A percentile compares a stretch with the other conserved stretches of the same genome.
These are phyloP conservation scores for Apostichopus parvimensis DNA, from an alignment of 35 echinoderm and acorn worm genomes.

Conservation along the genomic window DNA sequence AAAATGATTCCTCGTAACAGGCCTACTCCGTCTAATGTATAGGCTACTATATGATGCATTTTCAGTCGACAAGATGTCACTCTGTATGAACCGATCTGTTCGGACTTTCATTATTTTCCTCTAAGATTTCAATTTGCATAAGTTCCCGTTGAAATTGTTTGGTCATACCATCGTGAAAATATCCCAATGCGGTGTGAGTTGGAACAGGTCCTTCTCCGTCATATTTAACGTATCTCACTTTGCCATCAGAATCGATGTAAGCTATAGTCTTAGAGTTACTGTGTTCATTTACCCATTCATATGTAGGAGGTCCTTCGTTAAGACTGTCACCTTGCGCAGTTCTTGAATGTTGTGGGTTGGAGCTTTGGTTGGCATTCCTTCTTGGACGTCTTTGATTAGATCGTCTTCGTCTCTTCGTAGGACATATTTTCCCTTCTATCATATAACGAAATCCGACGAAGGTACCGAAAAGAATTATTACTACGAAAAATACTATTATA, in stretches of 20 bases:
- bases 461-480: constrained; percentile 20
- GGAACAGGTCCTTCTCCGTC: constrained; percentile 39
- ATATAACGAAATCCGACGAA: constrained; percentile 47
- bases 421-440: constrained; percentile 42
- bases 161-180: constrained; percentile 38
- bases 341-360: background rate
- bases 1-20: no score
- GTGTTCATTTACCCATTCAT: constrained; percentile 45
- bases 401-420: constrained; percentile 7
- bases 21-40: no score
- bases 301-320: constrained; percentile 41
- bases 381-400: background rate
- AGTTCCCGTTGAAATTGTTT: constrained; percentile 14
- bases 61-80: no score
- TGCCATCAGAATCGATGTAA: constrained; percentile 16
- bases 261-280: constrained; percentile 21
- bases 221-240: constrained; percentile 22
- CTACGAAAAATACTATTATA: background rate
- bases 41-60: no score
- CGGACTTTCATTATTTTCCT: no score
- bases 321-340: background rate
- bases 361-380: background rate
- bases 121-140: background rate
- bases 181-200: constrained; percentile 43
- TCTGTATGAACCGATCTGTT: no score